Conservation (phyloP, 2,113 vertebrate species). For the Planiliza haematocheilus region DNA sequence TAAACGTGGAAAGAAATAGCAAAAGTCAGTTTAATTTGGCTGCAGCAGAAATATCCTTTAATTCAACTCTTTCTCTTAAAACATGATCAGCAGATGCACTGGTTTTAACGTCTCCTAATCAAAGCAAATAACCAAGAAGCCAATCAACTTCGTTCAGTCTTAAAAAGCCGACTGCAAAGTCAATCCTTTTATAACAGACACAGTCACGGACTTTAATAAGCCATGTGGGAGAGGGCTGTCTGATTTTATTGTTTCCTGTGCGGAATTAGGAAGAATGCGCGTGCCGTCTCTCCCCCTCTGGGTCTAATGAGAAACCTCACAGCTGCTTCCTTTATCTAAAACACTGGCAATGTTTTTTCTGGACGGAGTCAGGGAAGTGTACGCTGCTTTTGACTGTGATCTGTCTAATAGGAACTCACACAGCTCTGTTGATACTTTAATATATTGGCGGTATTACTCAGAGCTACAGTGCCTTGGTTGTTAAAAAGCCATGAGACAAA, state of each 20-base stretch:
- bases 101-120: conserved; percentile 46
- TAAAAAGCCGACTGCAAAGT: conserved; percentile 45
- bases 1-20: no score
- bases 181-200: conserved; percentile 45
- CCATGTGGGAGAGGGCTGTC: conserved; percentile 35
- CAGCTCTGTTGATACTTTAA: conserved; percentile 41
- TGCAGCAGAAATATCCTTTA: conserved; percentile 21
- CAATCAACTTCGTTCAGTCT: conserved; percentile 32
- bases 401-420: conserved; percentile 36
- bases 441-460: conserved; percentile 17
- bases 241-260: conserved; percentile 69
- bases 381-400: conserved; percentile 30
- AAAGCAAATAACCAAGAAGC: conserved; percentile 34
- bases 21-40: conserved; percentile 34
- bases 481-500: conserved; percentile 53
- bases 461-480: conserved; percentile 12
- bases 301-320: conserved; percentile 56
- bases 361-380: conserved; percentile 6
- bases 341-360: conserved; percentile 53
- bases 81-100: conserved; percentile 21
- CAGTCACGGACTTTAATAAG: conserved; percentile 54
- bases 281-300: conserved; percentile 30
- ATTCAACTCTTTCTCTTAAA: conserved; percentile 13
- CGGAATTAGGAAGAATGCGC: conserved; percentile 41
- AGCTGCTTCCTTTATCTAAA: conserved; percentile 58